Base-by-base conservation (phyloP, 2,888 invertebrate genomes). In the Eurois occulta region DNA sequence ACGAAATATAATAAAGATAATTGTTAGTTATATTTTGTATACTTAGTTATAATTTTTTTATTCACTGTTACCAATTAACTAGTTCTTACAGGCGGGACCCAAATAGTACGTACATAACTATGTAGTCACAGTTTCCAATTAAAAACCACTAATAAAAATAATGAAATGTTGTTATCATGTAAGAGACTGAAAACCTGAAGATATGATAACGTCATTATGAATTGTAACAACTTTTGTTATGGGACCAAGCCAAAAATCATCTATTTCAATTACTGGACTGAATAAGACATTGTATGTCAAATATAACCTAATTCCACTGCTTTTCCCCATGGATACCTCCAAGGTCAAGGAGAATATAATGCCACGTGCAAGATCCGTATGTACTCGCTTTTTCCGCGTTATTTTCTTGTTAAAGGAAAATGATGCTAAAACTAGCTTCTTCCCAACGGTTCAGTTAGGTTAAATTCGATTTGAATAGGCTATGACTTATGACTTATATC, bases 211-310 rank as follows among this genome's bases (percentile, higher is more conserved):
- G 8, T 60, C 28, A 32, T 18, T 60, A 18, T 60, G 2, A 18
- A 60, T 60, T 18, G 18, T 32, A 8, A 60, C 32, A 55, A 55
- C n/a, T 55, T 5, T 55, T 13, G n/a, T 13, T n/a, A n/a, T 13
- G 13, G 13, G 10, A 55, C 5, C n/a, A 55, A 13, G n/a, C 1
- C n/a, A 55, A n/a, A n/a, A 58, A 58, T 13, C 28, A 7, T 28
- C 32, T 18, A 32, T 60, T 60, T 32, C 32, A 60, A 60, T 32
- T 18, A 32, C 13, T 32, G 60, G 3, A 13, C 38, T 38, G 38
- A 73, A 72, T 48, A 38, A 72, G 24, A 18, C 18, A 48, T 38
- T 38, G 38, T 35, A 11, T 38, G 18, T 73, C 24, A 72, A 52
- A 24, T 72, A 24, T 73, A 8, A 7, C 28, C 0, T 52, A 52